phyloP scores from a whole-genome alignment of 2,113 vertebrate species.

The Ia io region DNA sequence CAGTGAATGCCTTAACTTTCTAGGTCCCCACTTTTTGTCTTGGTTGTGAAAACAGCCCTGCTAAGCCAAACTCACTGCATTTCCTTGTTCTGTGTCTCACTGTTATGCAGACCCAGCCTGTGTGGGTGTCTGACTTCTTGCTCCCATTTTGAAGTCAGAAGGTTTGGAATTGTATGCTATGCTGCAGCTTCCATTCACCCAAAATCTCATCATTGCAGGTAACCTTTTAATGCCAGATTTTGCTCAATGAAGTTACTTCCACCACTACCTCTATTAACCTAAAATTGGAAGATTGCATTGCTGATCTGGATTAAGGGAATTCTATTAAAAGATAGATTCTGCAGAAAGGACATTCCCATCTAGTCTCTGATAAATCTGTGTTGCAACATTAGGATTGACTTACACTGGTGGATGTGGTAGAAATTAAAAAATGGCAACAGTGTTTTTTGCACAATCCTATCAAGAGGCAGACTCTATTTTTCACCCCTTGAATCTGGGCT shows the following conservation, averaged over 20 bases:
- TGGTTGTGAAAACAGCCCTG: neutral
- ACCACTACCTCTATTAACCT: neutral
- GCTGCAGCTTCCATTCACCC: slow-evolving; percentile 6
- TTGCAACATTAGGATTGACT: neutral
- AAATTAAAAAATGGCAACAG: neutral
- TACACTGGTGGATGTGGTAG: neutral
- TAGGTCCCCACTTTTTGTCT: neutral
- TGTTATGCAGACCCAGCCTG: neutral
- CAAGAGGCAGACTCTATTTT: neutral
- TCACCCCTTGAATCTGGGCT: neutral
- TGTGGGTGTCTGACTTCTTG: neutral
- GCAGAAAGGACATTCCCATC: neutral
- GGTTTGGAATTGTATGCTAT: slow-evolving; percentile 15
- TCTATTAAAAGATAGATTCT: slow-evolving; percentile 24
- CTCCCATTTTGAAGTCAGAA: slow-evolving; percentile 36
- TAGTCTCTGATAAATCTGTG: neutral
- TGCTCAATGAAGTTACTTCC: slow-evolving; percentile 41
- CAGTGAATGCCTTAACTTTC: neutral
- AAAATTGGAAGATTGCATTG: slow-evolving; percentile 11
- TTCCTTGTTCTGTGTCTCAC: slow-evolving; percentile 46
- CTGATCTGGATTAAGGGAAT: slow-evolving; percentile 6
- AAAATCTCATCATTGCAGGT: neutral
- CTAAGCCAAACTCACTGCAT: neutral
- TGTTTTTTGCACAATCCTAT: neutral
- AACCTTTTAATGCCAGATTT: slow-evolving; percentile 39